Conservation (phyloP, 2,113 vertebrate species). For the Hemiscyllium ocellatum region DNA sequence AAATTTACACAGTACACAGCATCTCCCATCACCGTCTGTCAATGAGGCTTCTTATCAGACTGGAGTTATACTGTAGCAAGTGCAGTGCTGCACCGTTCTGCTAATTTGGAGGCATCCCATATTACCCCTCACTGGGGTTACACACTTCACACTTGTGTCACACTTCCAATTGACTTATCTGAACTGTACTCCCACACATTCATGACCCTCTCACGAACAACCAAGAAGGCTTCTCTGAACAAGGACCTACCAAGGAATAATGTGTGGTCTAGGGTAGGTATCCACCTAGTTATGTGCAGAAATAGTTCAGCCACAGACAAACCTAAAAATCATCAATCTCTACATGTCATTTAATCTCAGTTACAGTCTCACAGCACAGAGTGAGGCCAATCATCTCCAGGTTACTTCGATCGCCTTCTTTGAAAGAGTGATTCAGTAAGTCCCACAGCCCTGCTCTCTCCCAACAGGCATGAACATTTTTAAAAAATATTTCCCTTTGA, state of each 20-base stretch:
- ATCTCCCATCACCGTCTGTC: neutral
- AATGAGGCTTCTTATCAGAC: no score
- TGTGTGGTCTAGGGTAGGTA: neutral
- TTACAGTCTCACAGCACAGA: neutral
- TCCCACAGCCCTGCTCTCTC: neutral
- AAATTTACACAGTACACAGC: neutral
- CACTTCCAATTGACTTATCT: neutral
- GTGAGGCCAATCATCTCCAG: neutral
- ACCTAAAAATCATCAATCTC: neutral
- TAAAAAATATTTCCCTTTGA: no score
- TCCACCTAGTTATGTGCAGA: neutral
- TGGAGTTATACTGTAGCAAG: neutral
- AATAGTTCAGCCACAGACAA: neutral
- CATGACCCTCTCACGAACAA: neutral
- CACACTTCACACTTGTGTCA: neutral
- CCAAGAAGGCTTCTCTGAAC: neutral
- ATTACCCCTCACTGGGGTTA: neutral
- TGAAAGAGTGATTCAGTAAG: no score
- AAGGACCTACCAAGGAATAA: neutral
- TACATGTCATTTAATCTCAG: neutral
- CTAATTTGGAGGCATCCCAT: neutral
- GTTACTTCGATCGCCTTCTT: neutral
- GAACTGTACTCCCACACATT: neutral
- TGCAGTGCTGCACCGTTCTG: neutral
- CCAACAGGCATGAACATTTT: no score